These are phyloP conservation scores for Xiphophorus maculatus DNA, from an alignment of 2,113 vertebrate species.

Conservation along the genomic window DNA sequence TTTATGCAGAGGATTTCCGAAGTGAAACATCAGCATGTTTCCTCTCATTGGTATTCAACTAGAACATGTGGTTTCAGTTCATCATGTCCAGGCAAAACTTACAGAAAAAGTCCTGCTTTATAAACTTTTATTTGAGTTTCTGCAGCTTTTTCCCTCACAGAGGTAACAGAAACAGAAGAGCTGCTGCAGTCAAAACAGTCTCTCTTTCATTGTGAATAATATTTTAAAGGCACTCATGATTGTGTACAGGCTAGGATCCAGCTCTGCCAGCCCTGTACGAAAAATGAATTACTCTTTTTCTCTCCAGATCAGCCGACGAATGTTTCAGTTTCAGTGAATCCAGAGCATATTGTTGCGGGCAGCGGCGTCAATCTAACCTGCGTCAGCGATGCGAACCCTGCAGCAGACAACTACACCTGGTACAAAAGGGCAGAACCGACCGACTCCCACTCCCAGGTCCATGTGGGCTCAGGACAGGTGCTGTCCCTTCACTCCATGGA, in stretches of 20 bases:
- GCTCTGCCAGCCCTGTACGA: neutral
- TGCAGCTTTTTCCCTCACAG: too few species aligned
- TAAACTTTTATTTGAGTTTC: neutral
- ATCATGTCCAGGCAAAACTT: neutral
- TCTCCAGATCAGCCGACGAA: conserved; percentile 55
- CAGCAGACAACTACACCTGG: conserved; percentile 60
- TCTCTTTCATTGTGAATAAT: neutral
- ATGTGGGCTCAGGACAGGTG: conserved; percentile 53
- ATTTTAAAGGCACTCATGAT: neutral
- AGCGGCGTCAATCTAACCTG: conserved; percentile 57
- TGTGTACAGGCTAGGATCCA: neutral
- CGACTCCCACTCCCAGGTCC: conserved; percentile 25
- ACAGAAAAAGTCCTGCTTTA: neutral
- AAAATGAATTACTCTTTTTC: neutral
- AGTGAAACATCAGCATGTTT: neutral
- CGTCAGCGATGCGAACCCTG: conserved; percentile 54
- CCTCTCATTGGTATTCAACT: neutral
- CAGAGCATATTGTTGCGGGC: conserved; percentile 15
- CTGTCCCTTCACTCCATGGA: conserved; percentile 42
- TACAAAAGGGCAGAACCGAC: conserved; percentile 22
- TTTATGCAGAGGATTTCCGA: neutral
- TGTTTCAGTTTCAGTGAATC: conserved; percentile 41
- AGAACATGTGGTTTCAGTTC: neutral
- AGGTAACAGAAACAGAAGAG: neutral
- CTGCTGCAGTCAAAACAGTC: neutral